Evolutionary conservation across 2,888 invertebrate species (phyloP).

Genomic region (Tipula vernalis): DNA sequence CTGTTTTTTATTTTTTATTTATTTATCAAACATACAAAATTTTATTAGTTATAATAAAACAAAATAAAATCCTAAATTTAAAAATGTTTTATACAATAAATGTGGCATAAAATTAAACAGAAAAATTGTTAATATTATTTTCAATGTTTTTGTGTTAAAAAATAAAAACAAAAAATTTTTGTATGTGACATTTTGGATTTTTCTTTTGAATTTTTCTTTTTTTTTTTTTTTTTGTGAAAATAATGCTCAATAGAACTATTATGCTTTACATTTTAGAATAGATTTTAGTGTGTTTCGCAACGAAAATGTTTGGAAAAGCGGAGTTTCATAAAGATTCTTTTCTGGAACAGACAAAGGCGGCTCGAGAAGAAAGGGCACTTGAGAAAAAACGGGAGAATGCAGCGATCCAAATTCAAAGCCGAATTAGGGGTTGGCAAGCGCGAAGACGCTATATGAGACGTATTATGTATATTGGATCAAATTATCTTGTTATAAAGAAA

Average conservation of each 20-base stretch:
- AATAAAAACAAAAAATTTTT: neutral
- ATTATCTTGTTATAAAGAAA: too few species aligned
- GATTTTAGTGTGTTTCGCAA: neutral
- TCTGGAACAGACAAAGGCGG: slow-evolving; percentile 81
- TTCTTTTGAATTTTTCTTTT: neutral
- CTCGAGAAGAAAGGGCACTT: slow-evolving; percentile 75
- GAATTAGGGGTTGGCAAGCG: slow-evolving; percentile 60
- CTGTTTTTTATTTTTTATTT: neutral
- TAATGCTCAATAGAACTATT: neutral
- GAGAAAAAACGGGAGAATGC: slow-evolving; percentile 71
- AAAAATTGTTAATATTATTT: neutral
- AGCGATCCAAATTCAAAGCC: slow-evolving; percentile 61
- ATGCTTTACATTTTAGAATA: neutral
- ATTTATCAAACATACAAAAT: neutral
- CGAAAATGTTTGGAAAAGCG: slow-evolving; percentile 46
- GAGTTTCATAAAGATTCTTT: slow-evolving; percentile 63
- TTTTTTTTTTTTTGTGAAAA: neutral
- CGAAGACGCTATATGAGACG: slow-evolving; percentile 47
- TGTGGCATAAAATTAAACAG: neutral
- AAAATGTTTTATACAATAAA: neutral
- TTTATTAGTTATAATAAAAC: neutral
- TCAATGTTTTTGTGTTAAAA: neutral
- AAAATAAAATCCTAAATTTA: neutral
- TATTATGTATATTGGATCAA: slow-evolving; percentile 50
- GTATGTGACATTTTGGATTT: slow-evolving; percentile 8